Base-by-base conservation (phyloP, 2,888 invertebrate species). In the Eumacrocentrus americanus region DNA sequence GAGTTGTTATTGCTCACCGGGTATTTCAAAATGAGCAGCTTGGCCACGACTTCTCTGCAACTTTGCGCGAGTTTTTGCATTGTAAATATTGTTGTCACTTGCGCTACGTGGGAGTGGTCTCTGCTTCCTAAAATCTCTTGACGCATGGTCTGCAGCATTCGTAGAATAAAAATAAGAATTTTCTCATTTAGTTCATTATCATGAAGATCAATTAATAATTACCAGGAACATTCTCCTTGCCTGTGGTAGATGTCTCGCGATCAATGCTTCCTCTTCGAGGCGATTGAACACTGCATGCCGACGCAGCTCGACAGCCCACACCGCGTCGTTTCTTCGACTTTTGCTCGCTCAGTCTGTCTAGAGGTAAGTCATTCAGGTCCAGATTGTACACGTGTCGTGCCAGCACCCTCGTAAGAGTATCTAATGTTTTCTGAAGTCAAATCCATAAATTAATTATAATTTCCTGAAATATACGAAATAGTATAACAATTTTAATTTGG, bases 361-460 rank as follows among this genome's bases (percentile, higher is more conserved):
- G 78, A 2, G 91, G 93, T 53, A 93, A 82, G 82, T 96, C 95
- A 50, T 91, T 90, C 67, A 98, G 83, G 83, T 98, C 98, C 66
- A 98, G 84, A 68, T 92, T 91, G 78, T 98, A 98, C 18, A 98
- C 95, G 79, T 98, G 95, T 14, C 95, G 88, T 0, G 97, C 96
- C 60, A 99, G 84, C 35, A 98, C 97, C 64, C 97, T 86, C 0
- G 98, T 98, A 67, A 98, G 81, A 0, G 96, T 98, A 77, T 97
- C 97, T 88, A 98, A 89, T n/a, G 95, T 95, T 89, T 95, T 95
- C 89, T 94, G 70, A 0, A 77, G 76, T 59, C n/a, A n/a, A 60
- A 55, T 57, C 54, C 12, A 51, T 40, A 11, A 40, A 40, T 14
- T 9, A n/a, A 40, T 40, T 29, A 35, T 51, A 14, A n/a, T n/a